Evolutionary conservation across 1,140 invertebrate genomes (phyloP).

Genomic region (Zaprionus taronus): DNA sequence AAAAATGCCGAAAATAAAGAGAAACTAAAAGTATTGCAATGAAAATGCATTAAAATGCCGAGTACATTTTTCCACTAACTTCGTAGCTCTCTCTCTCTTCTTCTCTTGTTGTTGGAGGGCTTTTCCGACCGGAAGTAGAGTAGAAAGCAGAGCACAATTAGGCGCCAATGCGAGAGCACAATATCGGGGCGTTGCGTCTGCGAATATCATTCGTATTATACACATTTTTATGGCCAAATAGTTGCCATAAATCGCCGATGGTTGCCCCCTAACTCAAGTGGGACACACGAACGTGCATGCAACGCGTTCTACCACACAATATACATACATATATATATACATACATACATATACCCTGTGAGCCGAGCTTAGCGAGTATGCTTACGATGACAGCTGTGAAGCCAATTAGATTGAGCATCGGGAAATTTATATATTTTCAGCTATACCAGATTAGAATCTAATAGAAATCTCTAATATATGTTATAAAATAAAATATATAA

Average conservation of each 20-base stretch:
- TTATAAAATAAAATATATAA: no score
- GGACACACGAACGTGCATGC: conserved; percentile 40
- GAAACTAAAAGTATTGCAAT: conserved; percentile 73
- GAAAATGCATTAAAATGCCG: conserved; percentile 77
- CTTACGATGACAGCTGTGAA: not conserved
- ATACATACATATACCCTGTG: not conserved
- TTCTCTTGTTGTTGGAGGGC: not conserved
- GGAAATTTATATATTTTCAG: no score
- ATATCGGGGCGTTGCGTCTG: conserved; percentile 25
- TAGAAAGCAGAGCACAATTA: conserved; percentile 48
- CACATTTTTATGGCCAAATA: conserved; percentile 68
- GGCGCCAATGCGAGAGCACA: conserved; percentile 44
- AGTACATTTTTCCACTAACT: conserved; percentile 55
- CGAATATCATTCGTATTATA: conserved; percentile 51
- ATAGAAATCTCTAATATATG: no score
- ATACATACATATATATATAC: not conserved
- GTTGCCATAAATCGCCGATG: conserved; percentile 60
- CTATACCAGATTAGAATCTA: no score
- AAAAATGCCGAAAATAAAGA: conserved; percentile 71
- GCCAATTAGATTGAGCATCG: no score
- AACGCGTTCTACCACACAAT: not conserved
- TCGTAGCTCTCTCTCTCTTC: not conserved
- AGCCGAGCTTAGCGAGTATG: not conserved
- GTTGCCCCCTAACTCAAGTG: conserved; percentile 63
- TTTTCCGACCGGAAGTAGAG: not conserved